Base-by-base conservation (phyloP, 2,797 vertebrate genomes). In the Tauraco hartlaubi region DNA sequence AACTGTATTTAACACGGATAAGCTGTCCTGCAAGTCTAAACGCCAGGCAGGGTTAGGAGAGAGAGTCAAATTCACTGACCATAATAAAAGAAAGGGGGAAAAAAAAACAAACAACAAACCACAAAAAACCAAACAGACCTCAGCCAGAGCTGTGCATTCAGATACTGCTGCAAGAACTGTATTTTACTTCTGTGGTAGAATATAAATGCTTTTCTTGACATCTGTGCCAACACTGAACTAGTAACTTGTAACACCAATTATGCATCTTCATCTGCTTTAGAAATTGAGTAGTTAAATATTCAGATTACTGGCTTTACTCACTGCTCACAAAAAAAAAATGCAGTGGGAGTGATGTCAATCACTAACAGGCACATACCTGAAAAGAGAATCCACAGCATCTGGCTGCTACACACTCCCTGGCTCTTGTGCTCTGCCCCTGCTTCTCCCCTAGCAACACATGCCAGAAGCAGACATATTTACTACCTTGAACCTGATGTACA, bases 211-310 rank as follows among this genome's bases (percentile, higher is more conserved):
- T 77, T 6, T 48, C 79, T 71, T 55, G 63, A 56, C 59, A 87
- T 56, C 62, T 68, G 5, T 75, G 35, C 71, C 77, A 88, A 44
- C 25, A 56, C 14, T 59, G 49, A 68, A 37, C 43, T 68, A 85
- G 71, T 76, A 78, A 66, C 48, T 93, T n/a, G 4, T 63, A 81
- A 56, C 44, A 69, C 21, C 28, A 79, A 54, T 94, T 94, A 92
- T 23, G n/a, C 83, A 59, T 77, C 62, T 96, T 86, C 51, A 93
- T 90, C 90, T 95, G 85, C 56, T 86, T 91, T 85, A 39, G 76
- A 92, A 54, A 81, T 66, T 35, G 66, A 92, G 58, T 80, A 88
- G 84, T 92, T 92, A 78, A 90, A 59, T 86, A 66, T 41, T 51
- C 66, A 79, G 20, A 78, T 86, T 66, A 49, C 20, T 43, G 56